These are phyloP conservation scores for Acropora yongei DNA, from an alignment of 64 coral and sea anemone species.

Conservation along the genomic window DNA sequence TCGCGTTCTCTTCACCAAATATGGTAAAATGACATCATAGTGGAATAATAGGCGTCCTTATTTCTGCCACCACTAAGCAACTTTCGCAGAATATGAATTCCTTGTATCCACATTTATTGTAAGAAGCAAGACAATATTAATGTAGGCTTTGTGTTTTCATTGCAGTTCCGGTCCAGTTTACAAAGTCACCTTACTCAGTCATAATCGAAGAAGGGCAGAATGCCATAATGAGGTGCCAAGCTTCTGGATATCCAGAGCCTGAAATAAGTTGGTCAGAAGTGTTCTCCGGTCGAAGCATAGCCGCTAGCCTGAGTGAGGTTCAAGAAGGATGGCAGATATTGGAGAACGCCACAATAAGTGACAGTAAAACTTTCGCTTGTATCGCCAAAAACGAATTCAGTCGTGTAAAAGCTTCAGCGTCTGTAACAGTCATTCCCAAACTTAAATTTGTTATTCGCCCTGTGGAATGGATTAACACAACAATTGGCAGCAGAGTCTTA, in stretches of 20 bases:
- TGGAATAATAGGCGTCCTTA: too few species aligned
- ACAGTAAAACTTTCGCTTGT: constrained; percentile 67
- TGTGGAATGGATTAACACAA: not conserved
- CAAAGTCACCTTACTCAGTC: constrained; percentile 10
- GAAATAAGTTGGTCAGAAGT: constrained; percentile 47
- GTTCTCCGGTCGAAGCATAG: not conserved
- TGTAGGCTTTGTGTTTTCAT: not conserved
- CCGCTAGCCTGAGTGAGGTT: not conserved
- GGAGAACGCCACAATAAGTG: constrained; percentile 35
- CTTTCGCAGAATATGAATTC: too few species aligned
- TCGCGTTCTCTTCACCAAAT: too few species aligned
- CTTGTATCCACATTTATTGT: too few species aligned
- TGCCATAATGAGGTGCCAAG: constrained; percentile 44
- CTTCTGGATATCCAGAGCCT: constrained; percentile 64
- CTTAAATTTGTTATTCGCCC: constrained; percentile 58
- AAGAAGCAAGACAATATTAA: too few species aligned
- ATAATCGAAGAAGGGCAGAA: constrained; percentile 29
- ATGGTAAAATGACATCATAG: too few species aligned
- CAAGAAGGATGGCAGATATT: constrained; percentile 7
- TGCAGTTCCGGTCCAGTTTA: constrained; percentile 51
- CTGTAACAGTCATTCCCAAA: constrained; percentile 35
- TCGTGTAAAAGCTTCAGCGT: constrained; percentile 38
- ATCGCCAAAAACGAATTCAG: constrained; percentile 58
- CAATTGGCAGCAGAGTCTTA: not conserved
- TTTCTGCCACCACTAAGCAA: too few species aligned